These are phyloP conservation scores for Nebria salina DNA, from an alignment of 2,888 invertebrate genomes.

Conservation along the genomic window DNA sequence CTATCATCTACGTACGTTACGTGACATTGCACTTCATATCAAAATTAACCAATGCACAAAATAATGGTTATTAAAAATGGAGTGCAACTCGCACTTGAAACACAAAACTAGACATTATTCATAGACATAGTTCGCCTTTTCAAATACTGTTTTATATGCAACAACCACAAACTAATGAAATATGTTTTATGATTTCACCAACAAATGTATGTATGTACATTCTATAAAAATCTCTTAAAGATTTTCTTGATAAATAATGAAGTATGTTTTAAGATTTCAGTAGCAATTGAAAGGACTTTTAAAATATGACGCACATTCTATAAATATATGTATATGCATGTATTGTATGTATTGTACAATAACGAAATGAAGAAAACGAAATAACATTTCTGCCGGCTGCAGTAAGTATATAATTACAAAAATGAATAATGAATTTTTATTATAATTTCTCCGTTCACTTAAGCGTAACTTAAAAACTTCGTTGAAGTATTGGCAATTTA, in stretches of 20 bases:
- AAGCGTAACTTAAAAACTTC: not conserved
- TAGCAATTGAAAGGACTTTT: no score
- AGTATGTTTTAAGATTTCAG: no score
- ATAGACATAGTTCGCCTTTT: not conserved
- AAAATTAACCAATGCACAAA: not conserved
- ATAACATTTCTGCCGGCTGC: no score
- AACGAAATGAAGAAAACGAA: no score
- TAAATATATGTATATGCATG: no score
- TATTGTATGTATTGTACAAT: no score
- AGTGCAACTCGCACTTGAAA: no score
- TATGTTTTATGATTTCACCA: not conserved
- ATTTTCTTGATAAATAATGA: no score
- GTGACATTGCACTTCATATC: not conserved
- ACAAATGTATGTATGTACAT: not conserved
- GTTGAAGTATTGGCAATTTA: not conserved
- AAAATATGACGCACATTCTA: no score
- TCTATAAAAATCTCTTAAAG: not conserved
- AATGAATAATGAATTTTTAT: no score
- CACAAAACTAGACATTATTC: not conserved
- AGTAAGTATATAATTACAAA: no score
- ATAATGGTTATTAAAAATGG: no score
- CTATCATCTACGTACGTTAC: constrained; percentile 13
- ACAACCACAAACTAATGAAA: not conserved
- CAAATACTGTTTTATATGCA: not conserved
- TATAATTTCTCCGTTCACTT: not conserved